phyloP scores from a whole-genome alignment of 64 coral and sea anemone species.

The Trachythela sp. region DNA sequence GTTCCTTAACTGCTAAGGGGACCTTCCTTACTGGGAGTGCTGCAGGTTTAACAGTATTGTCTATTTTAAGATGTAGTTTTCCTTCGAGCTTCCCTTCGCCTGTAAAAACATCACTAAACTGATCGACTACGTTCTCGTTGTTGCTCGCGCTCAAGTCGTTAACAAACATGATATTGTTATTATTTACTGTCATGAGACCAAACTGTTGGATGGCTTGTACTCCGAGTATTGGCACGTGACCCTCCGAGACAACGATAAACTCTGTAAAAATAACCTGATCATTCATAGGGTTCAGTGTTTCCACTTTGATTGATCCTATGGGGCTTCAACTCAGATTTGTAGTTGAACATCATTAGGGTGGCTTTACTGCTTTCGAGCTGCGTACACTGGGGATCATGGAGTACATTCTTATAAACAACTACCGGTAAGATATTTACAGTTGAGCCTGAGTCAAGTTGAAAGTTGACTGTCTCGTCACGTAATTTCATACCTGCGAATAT shows the following conservation, averaged over 20 bases:
- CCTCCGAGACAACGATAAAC: too few species aligned
- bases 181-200: not conserved
- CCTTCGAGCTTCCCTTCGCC: constrained; percentile 58
- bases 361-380: constrained; percentile 20
- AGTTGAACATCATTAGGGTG: not conserved
- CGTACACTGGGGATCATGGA: too few species aligned
- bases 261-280: too few species aligned
- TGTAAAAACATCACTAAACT: constrained; percentile 56
- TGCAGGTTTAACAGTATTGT: constrained; percentile 46
- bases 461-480: too few species aligned
- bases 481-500: too few species aligned
- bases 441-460: too few species aligned
- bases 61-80: constrained; percentile 48
- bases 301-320: not conserved
- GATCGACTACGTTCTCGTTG: too few species aligned
- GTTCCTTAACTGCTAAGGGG: constrained; percentile 41
- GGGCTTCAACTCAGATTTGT: not conserved
- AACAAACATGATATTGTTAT: too few species aligned
- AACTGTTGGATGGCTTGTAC: constrained; percentile 47
- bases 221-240: too few species aligned
- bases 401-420: too few species aligned
- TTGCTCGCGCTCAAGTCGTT: too few species aligned
- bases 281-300: not conserved
- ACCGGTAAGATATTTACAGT: too few species aligned
- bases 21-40: constrained; percentile 37